Conservation (phyloP, 2,113 vertebrate species). For the Paratilapia polleni region DNA sequence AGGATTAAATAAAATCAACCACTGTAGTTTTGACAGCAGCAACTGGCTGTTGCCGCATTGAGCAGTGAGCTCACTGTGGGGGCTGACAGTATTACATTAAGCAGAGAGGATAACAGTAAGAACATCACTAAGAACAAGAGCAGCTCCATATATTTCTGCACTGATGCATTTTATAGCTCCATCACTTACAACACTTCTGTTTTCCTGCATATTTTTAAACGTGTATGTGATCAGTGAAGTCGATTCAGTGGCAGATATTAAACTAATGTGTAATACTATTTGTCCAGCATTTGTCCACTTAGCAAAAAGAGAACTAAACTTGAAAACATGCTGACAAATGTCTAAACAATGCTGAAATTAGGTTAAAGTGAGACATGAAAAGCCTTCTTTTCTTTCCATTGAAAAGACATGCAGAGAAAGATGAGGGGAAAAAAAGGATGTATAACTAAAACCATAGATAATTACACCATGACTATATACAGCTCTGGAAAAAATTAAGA, state of each 20-base stretch:
- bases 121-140: neutral
- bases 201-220: neutral
- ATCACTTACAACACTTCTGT: neutral
- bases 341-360: neutral
- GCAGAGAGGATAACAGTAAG: constrained; percentile 14
- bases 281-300: neutral
- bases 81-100: constrained; percentile 16
- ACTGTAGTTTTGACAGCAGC: constrained; percentile 21
- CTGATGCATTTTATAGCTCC: neutral
- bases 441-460: neutral
- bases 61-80: constrained; percentile 26
- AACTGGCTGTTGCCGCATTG: neutral
- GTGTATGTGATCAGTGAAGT: neutral
- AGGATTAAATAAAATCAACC: neutral
- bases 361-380: neutral
- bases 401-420: neutral
- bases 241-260: neutral
- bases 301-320: neutral
- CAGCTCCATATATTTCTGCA: neutral
- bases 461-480: neutral
- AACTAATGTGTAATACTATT: neutral
- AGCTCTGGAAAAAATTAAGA: too few species aligned
- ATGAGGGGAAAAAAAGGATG: neutral
- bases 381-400: neutral
- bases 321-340: neutral